phyloP scores from a whole-genome alignment of 1,140 invertebrate genomes.

The Zaprionus africanus region DNA sequence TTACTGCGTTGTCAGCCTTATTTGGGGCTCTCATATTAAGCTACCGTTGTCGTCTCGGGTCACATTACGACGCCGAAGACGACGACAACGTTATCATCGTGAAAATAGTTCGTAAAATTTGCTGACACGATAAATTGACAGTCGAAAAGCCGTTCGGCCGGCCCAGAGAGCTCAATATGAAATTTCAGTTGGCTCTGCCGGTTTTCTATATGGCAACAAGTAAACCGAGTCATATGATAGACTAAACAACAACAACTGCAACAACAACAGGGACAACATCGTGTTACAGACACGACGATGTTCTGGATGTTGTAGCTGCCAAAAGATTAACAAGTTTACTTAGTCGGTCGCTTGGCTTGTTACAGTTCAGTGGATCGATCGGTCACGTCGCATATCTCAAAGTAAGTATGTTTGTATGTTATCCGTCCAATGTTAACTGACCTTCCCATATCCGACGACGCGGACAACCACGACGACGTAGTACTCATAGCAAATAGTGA shows the following conservation, averaged over 20 bases:
- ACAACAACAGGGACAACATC: background rate
- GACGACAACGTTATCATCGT: slow-evolving; percentile 47
- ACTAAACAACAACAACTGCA: background rate
- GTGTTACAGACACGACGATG: slow-evolving; percentile 19
- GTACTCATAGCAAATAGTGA: slow-evolving; percentile 37
- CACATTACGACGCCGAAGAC: slow-evolving; percentile 1
- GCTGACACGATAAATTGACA: slow-evolving; percentile 42
- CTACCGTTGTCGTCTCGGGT: slow-evolving; percentile 9
- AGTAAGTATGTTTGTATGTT: slow-evolving; percentile 4
- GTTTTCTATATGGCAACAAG: slow-evolving; percentile 25
- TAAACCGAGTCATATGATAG: slow-evolving; percentile 44
- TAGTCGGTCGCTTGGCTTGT: slow-evolving; percentile 1
- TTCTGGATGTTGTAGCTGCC: slow-evolving; percentile 18
- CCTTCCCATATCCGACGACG: slow-evolving; percentile 41
- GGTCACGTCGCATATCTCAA: slow-evolving; percentile 29
- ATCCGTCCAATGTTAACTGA: slow-evolving; percentile 12
- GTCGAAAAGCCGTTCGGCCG: background rate
- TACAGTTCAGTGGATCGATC: background rate
- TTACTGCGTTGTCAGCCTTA: slow-evolving; percentile 7
- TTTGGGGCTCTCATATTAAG: background rate
- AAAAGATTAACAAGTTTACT: slow-evolving; percentile 26
- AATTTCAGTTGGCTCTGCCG: slow-evolving; percentile 52
- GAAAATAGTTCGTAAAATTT: slow-evolving; percentile 14
- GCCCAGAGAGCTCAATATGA: slow-evolving; percentile 50
- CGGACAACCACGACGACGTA: slow-evolving; percentile 14